Conservation (phyloP, 2,888 invertebrate species). For the Tryphoninae sp. region DNA sequence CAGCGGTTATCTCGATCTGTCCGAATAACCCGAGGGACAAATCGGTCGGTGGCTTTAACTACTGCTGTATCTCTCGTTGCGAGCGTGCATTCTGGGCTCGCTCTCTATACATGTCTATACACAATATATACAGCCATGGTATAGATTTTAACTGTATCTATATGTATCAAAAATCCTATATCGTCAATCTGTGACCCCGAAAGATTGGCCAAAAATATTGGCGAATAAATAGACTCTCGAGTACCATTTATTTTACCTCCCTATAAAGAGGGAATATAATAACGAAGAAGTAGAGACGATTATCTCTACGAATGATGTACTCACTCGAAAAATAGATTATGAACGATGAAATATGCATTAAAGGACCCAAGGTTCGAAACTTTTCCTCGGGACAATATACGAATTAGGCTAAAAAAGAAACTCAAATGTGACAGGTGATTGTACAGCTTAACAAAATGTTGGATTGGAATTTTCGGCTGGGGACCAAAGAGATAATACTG, state of each 20-base stretch:
- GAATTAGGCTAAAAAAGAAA: no score
- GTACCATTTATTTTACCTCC: conserved; percentile 11
- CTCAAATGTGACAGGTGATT: no score
- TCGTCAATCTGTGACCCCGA: conserved; percentile 41
- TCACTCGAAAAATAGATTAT: neutral
- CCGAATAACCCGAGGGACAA: conserved; percentile 78
- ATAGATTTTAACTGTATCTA: conserved; percentile 32
- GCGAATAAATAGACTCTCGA: conserved; percentile 41
- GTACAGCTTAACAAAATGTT: no score
- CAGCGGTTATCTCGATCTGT: conserved; percentile 77
- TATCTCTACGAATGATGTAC: neutral
- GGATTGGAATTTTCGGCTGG: neutral
- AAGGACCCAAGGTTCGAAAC: neutral
- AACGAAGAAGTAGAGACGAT: neutral
- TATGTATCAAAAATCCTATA: conserved; percentile 19
- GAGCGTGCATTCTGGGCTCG: conserved; percentile 29
- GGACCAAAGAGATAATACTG: neutral
- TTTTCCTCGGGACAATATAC: no score
- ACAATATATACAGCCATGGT: conserved; percentile 5
- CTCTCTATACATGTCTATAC: neutral
- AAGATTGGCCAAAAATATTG: conserved; percentile 56
- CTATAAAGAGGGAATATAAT: neutral
- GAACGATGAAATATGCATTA: neutral
- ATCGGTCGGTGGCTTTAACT: conserved; percentile 73
- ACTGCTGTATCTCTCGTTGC: conserved; percentile 69